Base-by-base conservation (phyloP, 2,797 vertebrate species). In the Rhinophrynus dorsalis region DNA sequence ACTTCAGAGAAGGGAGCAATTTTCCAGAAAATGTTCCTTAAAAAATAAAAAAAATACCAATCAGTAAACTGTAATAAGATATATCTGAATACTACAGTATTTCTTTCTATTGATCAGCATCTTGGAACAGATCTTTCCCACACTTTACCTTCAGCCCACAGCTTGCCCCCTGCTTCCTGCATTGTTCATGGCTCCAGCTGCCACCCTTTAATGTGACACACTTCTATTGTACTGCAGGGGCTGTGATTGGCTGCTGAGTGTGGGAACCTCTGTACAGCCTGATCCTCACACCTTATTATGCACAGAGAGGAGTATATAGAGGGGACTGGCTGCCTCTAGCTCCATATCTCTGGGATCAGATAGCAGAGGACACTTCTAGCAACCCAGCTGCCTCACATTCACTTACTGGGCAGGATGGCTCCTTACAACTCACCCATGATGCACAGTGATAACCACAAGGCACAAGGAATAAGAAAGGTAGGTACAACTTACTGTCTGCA, bases 181-280 rank as follows among this genome's bases (percentile, higher is more conserved):
- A 35, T 37, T 26, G 52, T 71, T 71, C 21, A 29, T 9, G 20
- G 66, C 48, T 26, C 57, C 68, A 72, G 60, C 57, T 72, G 68
- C 62, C 48, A 12, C 58, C 42, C n/a, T 12, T 38, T 35, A 65
- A 42, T 65, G 42, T 37, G 68, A 57, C 60, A 72, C 68, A 71
- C 68, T 33, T 40, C 82, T 54, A 82, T 84, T 85, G 82, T 84
- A 58, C 3, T 1, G 77, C 52, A 48, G 1, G 0, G 12, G 75
- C 67, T 78, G 17, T 74, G 78, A 94, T 94, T 95, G 92, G 93
- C 82, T 68, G 67, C 3, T 2, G 85, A 92, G 89, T 93, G 93
- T 95, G 94, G 94, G 94, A 96, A 95, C 91, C 85, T 89, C 79
- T 77, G 81, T 82, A 79, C 48, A 80, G 79, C 83, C 84, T 72